Base-by-base conservation (phyloP, 2,888 invertebrate genomes). In the Temnothorax ravouxi region DNA sequence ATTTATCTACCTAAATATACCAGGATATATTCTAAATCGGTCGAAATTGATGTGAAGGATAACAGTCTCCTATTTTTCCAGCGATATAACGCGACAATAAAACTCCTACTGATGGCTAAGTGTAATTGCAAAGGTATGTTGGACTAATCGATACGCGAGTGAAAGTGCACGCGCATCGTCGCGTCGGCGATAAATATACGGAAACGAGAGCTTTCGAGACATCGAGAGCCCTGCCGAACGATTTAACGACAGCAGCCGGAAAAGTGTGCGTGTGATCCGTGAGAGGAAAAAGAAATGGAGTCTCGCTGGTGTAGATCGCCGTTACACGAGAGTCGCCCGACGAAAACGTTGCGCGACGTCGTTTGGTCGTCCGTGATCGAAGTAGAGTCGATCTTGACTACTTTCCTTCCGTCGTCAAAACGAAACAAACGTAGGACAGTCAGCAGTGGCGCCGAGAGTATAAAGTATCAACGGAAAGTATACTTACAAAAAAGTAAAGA, bases 391-490 rank as follows among this genome's bases (percentile, higher is more conserved):
- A 84, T 83, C 84, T 67, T 61, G 59, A 56, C 56, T 66, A 52
- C 56, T 69, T 67, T 77, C 59, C 50, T 76, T 76, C 80, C 76
- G 76, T 88, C 83, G 85, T 85, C 77, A 67, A 77, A 90, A 90
- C 76, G 85, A 89, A 88, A 85, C 74, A 80, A 84, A 90, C 86
- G 86, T 83, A 87, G 82, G 80, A 88, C 75, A 83, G 87, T 87
- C 84, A 85, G 83, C 84, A 72, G 83, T 72, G 76, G 84, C 84
- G 83, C 83, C 84, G 90, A 72, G 71, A 83, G 75, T 84, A 82
- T 61, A 79, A 66, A 85, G 75, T 84, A 84, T 52, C 69, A 83
- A 80, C 81, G 75, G 50, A 83, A 84, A 86, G 69, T 81, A 66
- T 75, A 72, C 72, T 72, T 38, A 79, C 47, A 79, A 38, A 72